phyloP scores from a whole-genome alignment of 2,113 vertebrate species.

The Scortum barcoo region DNA sequence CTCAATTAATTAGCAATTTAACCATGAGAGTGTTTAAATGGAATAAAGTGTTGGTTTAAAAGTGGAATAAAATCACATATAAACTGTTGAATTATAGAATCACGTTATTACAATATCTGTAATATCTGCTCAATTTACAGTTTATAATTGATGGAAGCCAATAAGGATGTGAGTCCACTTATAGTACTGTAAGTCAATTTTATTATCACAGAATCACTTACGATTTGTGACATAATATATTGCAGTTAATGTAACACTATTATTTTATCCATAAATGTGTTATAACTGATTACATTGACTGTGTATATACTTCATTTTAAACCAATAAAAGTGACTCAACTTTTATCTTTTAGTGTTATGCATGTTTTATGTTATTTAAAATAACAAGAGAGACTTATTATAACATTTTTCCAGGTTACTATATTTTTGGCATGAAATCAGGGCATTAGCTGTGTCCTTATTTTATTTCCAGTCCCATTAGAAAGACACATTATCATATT shows the following conservation, averaged over 20 bases:
- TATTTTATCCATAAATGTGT: not conserved
- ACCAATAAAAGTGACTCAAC: too few relatives aligned
- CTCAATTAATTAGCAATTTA: not conserved
- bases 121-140: not conserved
- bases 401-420: too few relatives aligned
- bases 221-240: not conserved
- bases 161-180: not conserved
- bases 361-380: too few relatives aligned
- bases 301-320: too few relatives aligned
- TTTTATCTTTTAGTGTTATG: too few relatives aligned
- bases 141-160: not conserved
- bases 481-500: too few relatives aligned
- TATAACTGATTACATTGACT: too few relatives aligned
- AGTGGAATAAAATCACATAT: not conserved
- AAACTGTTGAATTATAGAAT: not conserved
- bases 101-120: not conserved
- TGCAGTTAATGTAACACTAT: not conserved
- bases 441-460: too few relatives aligned
- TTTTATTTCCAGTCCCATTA: too few relatives aligned
- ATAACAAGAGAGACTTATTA: too few relatives aligned
- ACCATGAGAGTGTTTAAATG: not conserved
- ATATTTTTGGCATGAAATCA: too few relatives aligned
- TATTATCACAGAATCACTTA: not conserved
- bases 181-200: not conserved
- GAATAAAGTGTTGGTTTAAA: not conserved